Conservation (phyloP, 2,888 invertebrate species). For the Nasonovia ribisnigri region DNA sequence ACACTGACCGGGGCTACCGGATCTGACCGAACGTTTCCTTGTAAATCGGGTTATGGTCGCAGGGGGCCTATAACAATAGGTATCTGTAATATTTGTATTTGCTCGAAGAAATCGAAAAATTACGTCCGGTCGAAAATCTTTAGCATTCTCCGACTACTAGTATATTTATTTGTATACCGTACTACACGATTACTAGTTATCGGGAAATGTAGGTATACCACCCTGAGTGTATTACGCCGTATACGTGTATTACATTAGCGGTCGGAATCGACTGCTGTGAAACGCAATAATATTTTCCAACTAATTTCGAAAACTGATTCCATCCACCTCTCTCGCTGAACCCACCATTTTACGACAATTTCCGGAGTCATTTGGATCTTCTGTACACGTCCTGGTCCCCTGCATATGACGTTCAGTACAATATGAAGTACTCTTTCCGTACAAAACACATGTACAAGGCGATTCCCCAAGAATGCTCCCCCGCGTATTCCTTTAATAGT, state of each 20-base stretch:
- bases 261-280: neutral
- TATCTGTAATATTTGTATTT: neutral
- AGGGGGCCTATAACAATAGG: neutral
- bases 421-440: neutral
- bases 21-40: neutral
- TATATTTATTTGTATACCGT: neutral
- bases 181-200: neutral
- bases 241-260: neutral
- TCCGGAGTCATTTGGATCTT: neutral
- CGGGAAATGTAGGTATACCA: neutral
- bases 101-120: constrained; percentile 7
- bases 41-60: constrained; percentile 13
- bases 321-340: neutral
- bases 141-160: neutral
- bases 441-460: neutral
- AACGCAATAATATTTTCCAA: neutral
- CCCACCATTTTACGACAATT: neutral
- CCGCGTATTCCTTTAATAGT: neutral
- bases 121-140: neutral
- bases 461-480: neutral
- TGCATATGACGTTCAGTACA: neutral
- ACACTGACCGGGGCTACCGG: neutral
- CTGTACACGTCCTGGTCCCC: neutral
- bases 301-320: neutral
- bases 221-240: neutral